Base-by-base conservation (phyloP, 2,113 vertebrate genomes). In the Channa maculata region DNA sequence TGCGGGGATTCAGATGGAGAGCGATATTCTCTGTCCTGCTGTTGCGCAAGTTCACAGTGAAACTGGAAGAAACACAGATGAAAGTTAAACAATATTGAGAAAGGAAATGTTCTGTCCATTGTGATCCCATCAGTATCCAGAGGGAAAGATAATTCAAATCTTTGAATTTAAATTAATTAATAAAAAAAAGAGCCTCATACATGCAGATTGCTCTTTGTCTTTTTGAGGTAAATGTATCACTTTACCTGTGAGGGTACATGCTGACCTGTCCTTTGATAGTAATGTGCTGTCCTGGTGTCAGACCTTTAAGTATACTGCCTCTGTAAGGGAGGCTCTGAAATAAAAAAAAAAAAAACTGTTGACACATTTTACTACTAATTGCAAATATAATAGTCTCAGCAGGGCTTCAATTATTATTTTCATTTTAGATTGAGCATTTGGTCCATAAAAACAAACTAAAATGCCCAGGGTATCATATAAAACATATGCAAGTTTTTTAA, bases 181-280 rank as follows among this genome's bases (percentile, higher is more conserved):
- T 24, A 1, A 24, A 24, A 24, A 24, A 24, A 24, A 24, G 24
- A 24, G 24, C 24, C 24, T 24, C 24, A 24, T 24, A 24, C 24
- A 24, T 24, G 38, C 3, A 60, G 12, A 3, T 33, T 34, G 24
- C 57, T 34, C 5, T 34, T 63, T n/a, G 48, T 54, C 8, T 34
- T 24, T 24, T 43, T 0, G 3, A 37, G 0, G 9, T 24, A 2
- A 36, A 45, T 60, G 12, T 13, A 34, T 48, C 43, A 33, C 62
- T 2, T 62, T 86, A 98, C 98, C 95, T 95, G 90, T 95, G 96
- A 44, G 97, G 86, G 14, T 94, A 95, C 87, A 93, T 86, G 65
- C 93, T 94, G 87, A 99, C 91, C 91, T 96, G 96, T 63, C 96
- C 98, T 91, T 96, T 98, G 63, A 99, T 86, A 49, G 94, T 95